These are phyloP conservation scores for Cheilinus undulatus DNA, from an alignment of 2,113 vertebrate species.

Conservation along the genomic window DNA sequence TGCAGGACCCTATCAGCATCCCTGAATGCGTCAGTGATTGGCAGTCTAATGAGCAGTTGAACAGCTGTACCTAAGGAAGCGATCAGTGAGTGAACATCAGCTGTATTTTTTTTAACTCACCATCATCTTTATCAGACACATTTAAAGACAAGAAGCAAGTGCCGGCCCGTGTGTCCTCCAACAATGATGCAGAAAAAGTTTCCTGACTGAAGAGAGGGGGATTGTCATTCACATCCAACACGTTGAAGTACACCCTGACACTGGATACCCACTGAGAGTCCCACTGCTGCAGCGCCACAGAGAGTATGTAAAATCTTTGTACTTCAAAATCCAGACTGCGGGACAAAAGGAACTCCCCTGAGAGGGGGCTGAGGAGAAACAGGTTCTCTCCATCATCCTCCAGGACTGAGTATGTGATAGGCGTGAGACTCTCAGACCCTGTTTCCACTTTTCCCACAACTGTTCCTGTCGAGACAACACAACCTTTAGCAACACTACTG, in stretches of 20 bases:
- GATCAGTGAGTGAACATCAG: no score
- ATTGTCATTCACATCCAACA: constrained; percentile 84
- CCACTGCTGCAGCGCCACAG: constrained; percentile 69
- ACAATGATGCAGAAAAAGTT: constrained; percentile 60
- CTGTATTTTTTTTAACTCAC: no score
- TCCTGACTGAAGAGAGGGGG: constrained; percentile 75
- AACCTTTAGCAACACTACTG: neutral
- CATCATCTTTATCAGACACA: constrained; percentile 81
- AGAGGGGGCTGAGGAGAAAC: constrained; percentile 79
- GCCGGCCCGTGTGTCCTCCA: constrained; percentile 69
- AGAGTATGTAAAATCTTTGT: constrained; percentile 78
- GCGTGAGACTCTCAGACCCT: constrained; percentile 46
- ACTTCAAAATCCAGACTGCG: constrained; percentile 82
- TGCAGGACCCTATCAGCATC: no score
- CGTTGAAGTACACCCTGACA: constrained; percentile 83
- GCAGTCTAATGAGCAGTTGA: no score
- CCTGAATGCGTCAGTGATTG: no score
- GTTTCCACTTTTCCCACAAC: constrained; percentile 78
- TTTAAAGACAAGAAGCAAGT: constrained; percentile 78
- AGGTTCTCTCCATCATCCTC: constrained; percentile 83
- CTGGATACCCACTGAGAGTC: constrained; percentile 59
- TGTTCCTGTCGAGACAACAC: constrained; percentile 72
- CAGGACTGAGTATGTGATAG: constrained; percentile 75
- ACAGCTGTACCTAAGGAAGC: no score
- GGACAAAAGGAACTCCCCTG: constrained; percentile 83